These are phyloP conservation scores for Lacerta bilineata DNA, from an alignment of 2,797 vertebrate species.

Conservation along the genomic window DNA sequence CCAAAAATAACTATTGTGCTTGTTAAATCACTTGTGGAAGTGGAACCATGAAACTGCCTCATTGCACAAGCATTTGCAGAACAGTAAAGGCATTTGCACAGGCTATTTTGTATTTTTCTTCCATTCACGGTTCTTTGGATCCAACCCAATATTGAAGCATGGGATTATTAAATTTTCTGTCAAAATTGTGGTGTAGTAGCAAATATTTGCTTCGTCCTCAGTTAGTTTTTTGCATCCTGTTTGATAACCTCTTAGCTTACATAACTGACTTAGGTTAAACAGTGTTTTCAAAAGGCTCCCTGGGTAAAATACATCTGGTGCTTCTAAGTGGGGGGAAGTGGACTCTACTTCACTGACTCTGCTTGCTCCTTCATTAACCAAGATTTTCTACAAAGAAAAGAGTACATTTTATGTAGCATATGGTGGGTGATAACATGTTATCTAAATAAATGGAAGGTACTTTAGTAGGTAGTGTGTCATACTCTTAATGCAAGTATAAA, in stretches of 20 bases:
- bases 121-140: background rate
- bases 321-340: too few relatives aligned
- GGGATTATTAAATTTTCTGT: background rate
- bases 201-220: background rate
- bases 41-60: background rate
- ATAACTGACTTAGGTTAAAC: background rate
- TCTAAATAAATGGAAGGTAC: background rate
- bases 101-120: background rate
- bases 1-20: background rate
- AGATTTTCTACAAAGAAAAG: background rate
- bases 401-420: background rate
- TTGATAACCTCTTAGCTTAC: background rate
- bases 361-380: background rate
- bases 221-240: background rate
- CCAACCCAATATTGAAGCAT: background rate
- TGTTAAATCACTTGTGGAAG: background rate
- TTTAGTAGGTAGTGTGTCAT: background rate
- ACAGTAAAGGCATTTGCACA: background rate
- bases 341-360: background rate
- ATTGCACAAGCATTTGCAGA: background rate
- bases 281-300: background rate
- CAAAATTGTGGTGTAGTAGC: background rate
- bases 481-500: conserved; percentile 15
- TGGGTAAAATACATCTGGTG: background rate
- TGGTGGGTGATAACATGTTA: background rate